Percentiles rank a stretch among this genome's conserved stretches.
Evolutionary conservation across 35 echinoderm and acorn worm species (phyloP).

Genomic region (Ophioderma brevispina): DNA sequence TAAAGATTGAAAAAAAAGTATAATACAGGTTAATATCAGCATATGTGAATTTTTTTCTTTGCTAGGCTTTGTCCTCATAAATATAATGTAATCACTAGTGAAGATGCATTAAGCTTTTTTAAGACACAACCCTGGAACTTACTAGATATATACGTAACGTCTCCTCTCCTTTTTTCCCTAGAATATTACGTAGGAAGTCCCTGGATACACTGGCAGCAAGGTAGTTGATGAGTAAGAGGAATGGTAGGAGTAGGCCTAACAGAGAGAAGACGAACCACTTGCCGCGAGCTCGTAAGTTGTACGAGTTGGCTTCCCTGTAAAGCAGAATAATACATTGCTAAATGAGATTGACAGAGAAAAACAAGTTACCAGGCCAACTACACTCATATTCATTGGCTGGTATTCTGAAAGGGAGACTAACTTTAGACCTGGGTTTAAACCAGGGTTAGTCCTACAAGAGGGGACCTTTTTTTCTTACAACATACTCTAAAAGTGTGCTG

Average conservation of each 20-base stretch:
- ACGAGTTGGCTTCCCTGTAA: conserved; percentile 70
- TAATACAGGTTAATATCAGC: background rate
- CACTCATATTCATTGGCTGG: no score
- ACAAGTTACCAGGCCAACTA: no score
- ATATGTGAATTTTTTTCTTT: background rate
- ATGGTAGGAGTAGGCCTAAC: conserved; percentile 68
- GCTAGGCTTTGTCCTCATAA: background rate
- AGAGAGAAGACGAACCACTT: conserved; percentile 73
- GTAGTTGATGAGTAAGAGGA: conserved; percentile 75
- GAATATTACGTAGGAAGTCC: conserved; percentile 41
- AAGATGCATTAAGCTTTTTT: background rate
- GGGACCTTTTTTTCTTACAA: no score
- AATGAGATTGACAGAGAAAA: background rate
- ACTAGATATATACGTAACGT: conserved; percentile 76
- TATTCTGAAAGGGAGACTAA: no score
- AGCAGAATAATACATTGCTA: background rate
- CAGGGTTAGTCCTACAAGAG: no score
- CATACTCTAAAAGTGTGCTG: no score
- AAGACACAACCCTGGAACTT: conserved; percentile 15
- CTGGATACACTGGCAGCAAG: conserved; percentile 70
- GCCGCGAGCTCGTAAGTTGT: conserved; percentile 77
- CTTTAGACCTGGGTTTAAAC: no score
- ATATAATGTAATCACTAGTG: no score
- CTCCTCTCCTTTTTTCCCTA: conserved; percentile 57
- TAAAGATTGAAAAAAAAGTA: no score